Conservation (phyloP, 2,888 invertebrate genomes). For the Mythimna ferrago region DNA sequence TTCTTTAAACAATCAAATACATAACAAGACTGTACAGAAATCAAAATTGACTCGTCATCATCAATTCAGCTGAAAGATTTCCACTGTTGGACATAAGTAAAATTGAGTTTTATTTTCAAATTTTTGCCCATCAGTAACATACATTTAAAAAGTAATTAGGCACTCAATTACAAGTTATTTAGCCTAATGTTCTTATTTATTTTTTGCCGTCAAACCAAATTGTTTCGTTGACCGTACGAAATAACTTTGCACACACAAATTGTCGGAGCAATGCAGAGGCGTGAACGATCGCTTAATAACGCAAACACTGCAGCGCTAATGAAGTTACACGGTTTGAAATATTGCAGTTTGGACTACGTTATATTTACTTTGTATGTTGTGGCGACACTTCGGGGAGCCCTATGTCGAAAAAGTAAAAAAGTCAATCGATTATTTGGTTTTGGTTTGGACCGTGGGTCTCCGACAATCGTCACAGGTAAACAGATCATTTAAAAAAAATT, state of each 20-base stretch:
- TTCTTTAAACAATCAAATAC: background rate
- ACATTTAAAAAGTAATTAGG: background rate
- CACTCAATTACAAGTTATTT: background rate
- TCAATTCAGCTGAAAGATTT: too few species aligned
- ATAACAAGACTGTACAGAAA: background rate
- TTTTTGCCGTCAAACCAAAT: background rate
- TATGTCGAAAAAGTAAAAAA: too few species aligned
- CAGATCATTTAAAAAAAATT: too few species aligned
- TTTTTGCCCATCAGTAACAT: background rate
- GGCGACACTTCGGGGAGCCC: too few species aligned
- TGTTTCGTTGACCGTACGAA: slow-evolving; percentile 2
- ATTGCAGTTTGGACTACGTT: background rate
- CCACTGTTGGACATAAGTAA: background rate
- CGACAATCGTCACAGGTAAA: too few species aligned
- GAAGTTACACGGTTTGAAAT: slow-evolving; percentile 29
- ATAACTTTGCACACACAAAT: slow-evolving; percentile 23
- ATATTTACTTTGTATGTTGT: background rate
- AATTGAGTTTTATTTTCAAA: background rate
- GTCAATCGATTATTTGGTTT: too few species aligned
- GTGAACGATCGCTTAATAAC: slow-evolving; percentile 30
- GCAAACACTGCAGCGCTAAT: slow-evolving; percentile 24
- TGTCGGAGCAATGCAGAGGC: slow-evolving; percentile 20
- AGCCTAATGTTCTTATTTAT: background rate
- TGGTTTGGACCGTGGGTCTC: too few species aligned
- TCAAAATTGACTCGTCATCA: too few species aligned